These are phyloP conservation scores for Betta splendens DNA, from an alignment of 2,797 vertebrate species.

Conservation along the genomic window DNA sequence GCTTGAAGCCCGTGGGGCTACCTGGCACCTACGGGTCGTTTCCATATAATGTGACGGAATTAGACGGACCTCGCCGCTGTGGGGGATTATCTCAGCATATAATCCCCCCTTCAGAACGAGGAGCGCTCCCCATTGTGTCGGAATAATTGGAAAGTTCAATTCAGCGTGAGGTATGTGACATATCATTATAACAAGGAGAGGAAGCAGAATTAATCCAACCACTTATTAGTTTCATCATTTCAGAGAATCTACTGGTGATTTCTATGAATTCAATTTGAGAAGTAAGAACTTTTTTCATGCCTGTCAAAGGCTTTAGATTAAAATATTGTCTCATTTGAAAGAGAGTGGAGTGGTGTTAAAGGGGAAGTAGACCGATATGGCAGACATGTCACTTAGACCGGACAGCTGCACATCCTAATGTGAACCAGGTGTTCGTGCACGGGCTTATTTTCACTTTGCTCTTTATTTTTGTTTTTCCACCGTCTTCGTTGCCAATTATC, in stretches of 20 bases:
- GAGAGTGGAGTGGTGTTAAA: no score
- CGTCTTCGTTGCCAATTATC: conserved; percentile 47
- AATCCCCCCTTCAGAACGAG: conserved; percentile 43
- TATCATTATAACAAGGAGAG: conserved; percentile 15
- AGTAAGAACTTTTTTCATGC: no score
- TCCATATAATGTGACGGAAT: conserved; percentile 75
- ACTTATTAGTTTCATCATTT: no score
- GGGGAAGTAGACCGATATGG: no score
- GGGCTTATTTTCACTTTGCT: conserved; percentile 26
- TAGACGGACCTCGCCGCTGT: conserved; percentile 63
- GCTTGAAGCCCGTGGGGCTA: conserved; percentile 65
- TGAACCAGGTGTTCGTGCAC: conserved; percentile 42
- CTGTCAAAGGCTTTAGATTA: no score
- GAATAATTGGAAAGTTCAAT: conserved; percentile 34
- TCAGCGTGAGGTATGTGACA: conserved; percentile 24
- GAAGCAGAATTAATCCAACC: not conserved
- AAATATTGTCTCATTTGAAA: no score
- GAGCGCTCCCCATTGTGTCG: conserved; percentile 5
- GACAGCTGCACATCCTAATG: conserved; percentile 47
- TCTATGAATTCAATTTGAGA: no score
- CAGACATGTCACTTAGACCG: not conserved
- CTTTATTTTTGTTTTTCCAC: conserved; percentile 41
- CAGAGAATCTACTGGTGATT: no score
- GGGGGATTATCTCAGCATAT: conserved; percentile 54
- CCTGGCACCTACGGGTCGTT: conserved; percentile 75